Evolutionary conservation across 2,888 invertebrate species (phyloP), one percentile per base, ranked within the genome.

Genomic region (Conus canariensis): DNA sequence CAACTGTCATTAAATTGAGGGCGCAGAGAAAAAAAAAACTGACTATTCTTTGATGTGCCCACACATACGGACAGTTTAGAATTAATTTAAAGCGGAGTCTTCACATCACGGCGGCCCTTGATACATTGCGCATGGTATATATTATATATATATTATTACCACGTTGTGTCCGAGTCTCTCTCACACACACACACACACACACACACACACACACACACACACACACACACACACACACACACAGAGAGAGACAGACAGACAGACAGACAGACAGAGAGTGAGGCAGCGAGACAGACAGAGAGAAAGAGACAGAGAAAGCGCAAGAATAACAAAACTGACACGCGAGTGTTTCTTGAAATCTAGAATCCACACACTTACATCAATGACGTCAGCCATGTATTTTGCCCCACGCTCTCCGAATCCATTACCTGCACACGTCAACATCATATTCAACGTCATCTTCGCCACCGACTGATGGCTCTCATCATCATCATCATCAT

Each of bases 331-430:
- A 45, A 45, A 45, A 45, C 45, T 45, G 45, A 45, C 45, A 45
- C 45, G 45, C 45, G 4, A 45, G 45, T 45, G 45, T 74, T 74
- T 74, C n/a, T 3, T n/a, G n/a, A 74, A 74, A 74, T 22, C 0
- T 22, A 74, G 16, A 74, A 74, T 19, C n/a, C 45, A 9, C 45
- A 58, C 25, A 64, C 90, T 89, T 85, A 92, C 92, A 83, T 91
- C 87, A n/a, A 92, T 88, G 30, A 88, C 86, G 45, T 87, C 88
- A 16, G 91, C 91, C 19, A 89, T 89, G 80, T 88, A 89, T 30
- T 67, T 70, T 6, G 90, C 92, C 22, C 91, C 92, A n/a, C 91
- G 85, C 25, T 92, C 91, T 77, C 91, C 91, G 67, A 92, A 90
- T n/a, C 83, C 85, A 77, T 92, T 92, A 64, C 92, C 92, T 92